These are phyloP conservation scores for Caenorhabditis briggsae DNA, from an alignment of 1,140 invertebrate genomes.

Conservation along the genomic window DNA sequence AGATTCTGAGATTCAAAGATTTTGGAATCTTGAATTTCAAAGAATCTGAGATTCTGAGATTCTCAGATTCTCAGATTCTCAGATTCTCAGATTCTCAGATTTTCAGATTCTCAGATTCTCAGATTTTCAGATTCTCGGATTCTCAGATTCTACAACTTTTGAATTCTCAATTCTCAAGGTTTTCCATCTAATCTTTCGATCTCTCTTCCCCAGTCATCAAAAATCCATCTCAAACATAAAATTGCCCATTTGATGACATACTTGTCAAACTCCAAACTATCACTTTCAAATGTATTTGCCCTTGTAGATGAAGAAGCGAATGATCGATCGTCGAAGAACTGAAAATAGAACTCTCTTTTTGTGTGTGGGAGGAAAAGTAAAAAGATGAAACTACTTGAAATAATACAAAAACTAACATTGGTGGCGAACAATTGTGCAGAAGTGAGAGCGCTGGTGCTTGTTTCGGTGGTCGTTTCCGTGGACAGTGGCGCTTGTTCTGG, in stretches of 20 bases:
- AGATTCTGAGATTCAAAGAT: too few relatives aligned
- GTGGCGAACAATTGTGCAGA: constrained; percentile 47
- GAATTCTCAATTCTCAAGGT: too few relatives aligned
- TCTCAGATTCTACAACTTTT: too few relatives aligned
- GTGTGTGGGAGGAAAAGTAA: not conserved
- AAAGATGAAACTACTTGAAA: constrained; percentile 1
- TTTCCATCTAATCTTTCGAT: not conserved
- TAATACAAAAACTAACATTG: constrained; percentile 28
- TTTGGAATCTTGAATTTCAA: too few relatives aligned
- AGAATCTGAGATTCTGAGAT: too few relatives aligned
- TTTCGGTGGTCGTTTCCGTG: constrained; percentile 27
- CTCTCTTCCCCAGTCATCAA: not conserved
- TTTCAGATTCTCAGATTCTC: too few relatives aligned
- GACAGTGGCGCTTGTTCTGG: not conserved
- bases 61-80: too few relatives aligned
- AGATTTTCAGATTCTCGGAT: too few relatives aligned
- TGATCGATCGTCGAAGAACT: constrained; percentile 43
- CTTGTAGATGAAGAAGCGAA: constrained; percentile 26
- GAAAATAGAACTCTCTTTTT: not conserved
- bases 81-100: too few relatives aligned
- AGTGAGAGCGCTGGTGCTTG: not conserved
- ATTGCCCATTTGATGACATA: constrained; percentile 1
- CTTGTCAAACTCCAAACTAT: constrained; percentile 59
- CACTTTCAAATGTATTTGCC: constrained; percentile 60
- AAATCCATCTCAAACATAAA: not conserved